Base-by-base conservation (phyloP, 2,113 vertebrate genomes). In the Neolamprologus sp. region DNA sequence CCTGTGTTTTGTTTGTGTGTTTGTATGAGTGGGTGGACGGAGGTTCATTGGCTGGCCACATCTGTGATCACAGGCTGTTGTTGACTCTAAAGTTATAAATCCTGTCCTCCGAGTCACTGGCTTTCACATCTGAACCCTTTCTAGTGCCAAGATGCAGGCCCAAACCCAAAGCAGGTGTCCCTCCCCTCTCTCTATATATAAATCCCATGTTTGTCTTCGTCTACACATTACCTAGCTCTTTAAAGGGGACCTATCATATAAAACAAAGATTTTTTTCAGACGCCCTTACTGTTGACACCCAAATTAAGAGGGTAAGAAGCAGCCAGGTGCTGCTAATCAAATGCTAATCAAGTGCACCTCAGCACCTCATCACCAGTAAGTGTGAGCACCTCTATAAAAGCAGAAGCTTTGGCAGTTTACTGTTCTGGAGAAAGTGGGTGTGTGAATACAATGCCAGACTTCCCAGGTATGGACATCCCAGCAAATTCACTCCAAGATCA, bases 41-140 rank as follows among this genome's bases (percentile, higher is more conserved):
- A 51, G 87, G 90, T 91, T 93, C 71, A 84, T 4, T 45, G 80
- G 65, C 47, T 81, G 89, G 89, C 80, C 88, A 87, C 87, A 88
- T 89, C 91, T 93, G 92, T 71, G 91, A 92, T 86, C 88, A 88
- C 87, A 93, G 81, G 86, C 85, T 91, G 90, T 60, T 88, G 88
- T 82, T 94, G 81, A 87, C 90, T 85, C 31, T 80, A 17, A 85
- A 88, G 85, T 87, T 81, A 80, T 58, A 71, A 63, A 86, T 86
- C 55, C 47, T 82, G 80, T 88, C 82, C 85, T 91, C 68, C 0
- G 23, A 90, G 82, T 86, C 17, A 6, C 19, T 40, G 47, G 31
- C 90, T 96, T 94, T 94, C 87, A 94, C 93, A 89, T 90, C 58
- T 17, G 45, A 93, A 87, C 60, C 71, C 40, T 68, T 60, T 93